Evolutionary conservation across 1,140 invertebrate genomes (phyloP).

Genomic region (Ceratina japonica): DNA sequence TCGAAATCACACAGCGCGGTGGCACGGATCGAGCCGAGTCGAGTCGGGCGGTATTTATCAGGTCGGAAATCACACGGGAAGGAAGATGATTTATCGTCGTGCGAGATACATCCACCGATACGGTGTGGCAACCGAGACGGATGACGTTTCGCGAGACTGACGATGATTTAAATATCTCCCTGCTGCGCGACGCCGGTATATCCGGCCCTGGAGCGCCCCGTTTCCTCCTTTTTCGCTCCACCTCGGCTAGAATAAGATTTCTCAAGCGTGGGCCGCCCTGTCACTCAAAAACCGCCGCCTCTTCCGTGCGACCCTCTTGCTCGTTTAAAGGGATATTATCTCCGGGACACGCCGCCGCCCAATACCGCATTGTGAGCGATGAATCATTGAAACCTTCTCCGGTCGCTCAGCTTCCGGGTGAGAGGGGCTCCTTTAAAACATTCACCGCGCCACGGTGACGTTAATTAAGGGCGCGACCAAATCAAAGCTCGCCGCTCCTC

Average conservation of each 20-base stretch:
- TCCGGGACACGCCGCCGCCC: conserved; percentile 40
- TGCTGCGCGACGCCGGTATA: background rate
- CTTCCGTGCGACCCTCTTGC: conserved; percentile 31
- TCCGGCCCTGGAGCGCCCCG: conserved; percentile 18
- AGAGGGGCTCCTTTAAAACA: conserved; percentile 39
- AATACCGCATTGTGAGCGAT: conserved; percentile 56
- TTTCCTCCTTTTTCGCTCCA: conserved; percentile 41
- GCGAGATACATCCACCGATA: conserved; percentile 39
- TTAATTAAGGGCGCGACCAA: conserved; percentile 56
- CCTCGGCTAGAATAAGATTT: conserved; percentile 55
- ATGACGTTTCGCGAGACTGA: conserved; percentile 45
- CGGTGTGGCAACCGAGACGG: conserved; percentile 36
- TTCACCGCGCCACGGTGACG: conserved; percentile 28
- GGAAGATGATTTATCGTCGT: conserved; percentile 56
- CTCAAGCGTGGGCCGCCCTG: conserved; percentile 18
- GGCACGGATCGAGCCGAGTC: conserved; percentile 23
- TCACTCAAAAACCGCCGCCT: conserved; percentile 40
- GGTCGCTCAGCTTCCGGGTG: background rate
- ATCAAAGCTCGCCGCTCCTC: conserved; percentile 7
- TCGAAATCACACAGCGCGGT: conserved; percentile 12
- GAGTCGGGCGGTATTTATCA: conserved; percentile 42
- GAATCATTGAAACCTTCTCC: conserved; percentile 64
- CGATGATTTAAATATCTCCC: conserved; percentile 62
- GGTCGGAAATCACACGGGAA: conserved; percentile 40
- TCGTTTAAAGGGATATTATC: conserved; percentile 63